These are phyloP conservation scores for Collichthys lucidus DNA, from an alignment of 2,113 vertebrate genomes.

Conservation along the genomic window DNA sequence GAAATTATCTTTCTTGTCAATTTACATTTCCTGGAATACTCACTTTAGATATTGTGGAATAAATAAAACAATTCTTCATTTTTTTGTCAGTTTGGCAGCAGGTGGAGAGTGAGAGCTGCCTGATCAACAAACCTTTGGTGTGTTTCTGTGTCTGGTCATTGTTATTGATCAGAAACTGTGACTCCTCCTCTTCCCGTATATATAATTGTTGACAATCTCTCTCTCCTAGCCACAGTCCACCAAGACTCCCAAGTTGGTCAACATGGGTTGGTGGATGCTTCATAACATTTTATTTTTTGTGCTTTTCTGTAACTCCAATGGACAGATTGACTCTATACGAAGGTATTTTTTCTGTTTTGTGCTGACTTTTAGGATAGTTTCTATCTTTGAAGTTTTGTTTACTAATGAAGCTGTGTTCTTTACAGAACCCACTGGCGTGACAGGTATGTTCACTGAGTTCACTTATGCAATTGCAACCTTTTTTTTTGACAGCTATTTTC, in stretches of 20 bases:
- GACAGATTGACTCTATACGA: fast-evolving
- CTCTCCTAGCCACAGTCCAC: slow-evolving; percentile 34
- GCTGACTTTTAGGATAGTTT: background rate
- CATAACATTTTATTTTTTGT: slow-evolving; percentile 33
- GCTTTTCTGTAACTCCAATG: slow-evolving; percentile 35
- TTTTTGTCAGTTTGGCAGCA: background rate
- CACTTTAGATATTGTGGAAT: no score
- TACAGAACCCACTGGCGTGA: fast-evolving
- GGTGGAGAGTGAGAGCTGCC: background rate
- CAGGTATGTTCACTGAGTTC: background rate
- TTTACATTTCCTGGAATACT: no score
- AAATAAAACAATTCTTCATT: no score
- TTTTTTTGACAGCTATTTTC: background rate
- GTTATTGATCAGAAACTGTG: background rate
- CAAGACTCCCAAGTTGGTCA: background rate
- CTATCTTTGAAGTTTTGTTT: background rate
- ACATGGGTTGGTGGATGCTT: slow-evolving; percentile 49
- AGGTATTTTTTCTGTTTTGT: slow-evolving; percentile 24
- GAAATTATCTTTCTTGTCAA: no score
- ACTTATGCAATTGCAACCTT: background rate
- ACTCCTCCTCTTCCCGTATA: slow-evolving; percentile 6
- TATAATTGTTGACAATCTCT: background rate
- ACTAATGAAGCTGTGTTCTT: slow-evolving; percentile 4
- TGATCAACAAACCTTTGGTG: background rate
- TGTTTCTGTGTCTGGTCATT: background rate